Evolutionary conservation across 2,888 invertebrate genomes (phyloP).

Genomic region (Tanytarsus gracilentus): DNA sequence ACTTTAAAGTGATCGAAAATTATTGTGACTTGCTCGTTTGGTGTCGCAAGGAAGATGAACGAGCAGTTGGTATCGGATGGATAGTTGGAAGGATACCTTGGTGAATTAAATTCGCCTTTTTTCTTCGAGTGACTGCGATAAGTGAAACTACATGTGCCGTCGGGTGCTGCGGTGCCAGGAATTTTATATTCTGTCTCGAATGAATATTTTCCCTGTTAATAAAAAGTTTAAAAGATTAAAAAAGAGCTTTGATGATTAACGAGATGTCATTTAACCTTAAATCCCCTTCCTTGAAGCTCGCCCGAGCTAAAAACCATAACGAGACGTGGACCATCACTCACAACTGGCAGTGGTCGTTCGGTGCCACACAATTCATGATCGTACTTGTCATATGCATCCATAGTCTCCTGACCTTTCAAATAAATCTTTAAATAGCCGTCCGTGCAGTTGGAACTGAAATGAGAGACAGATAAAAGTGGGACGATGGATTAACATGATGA

Average conservation of each 20-base stretch:
- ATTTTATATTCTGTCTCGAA: conserved; percentile 76
- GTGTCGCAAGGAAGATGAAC: conserved; percentile 77
- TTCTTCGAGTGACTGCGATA: conserved; percentile 81
- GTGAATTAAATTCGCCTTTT: conserved; percentile 89
- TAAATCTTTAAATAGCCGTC: conserved; percentile 88
- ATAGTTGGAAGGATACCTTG: conserved; percentile 93
- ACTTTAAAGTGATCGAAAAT: conserved; percentile 90
- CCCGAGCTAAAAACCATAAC: conserved; percentile 94
- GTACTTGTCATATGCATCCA: conserved; percentile 86
- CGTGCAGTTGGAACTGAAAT: conserved; percentile 56
- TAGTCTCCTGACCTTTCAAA: conserved; percentile 84
- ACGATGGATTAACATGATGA: too few relatives aligned
- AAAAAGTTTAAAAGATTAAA: conserved; percentile 3
- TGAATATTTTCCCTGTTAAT: conserved; percentile 42
- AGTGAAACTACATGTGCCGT: conserved; percentile 83
- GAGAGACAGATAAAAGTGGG: too few relatives aligned
- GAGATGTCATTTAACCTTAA: conserved; percentile 51
- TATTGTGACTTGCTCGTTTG: conserved; percentile 81
- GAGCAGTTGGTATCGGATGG: conserved; percentile 92
- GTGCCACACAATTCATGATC: conserved; percentile 84
- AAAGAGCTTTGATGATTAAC: neutral
- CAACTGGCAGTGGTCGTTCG: conserved; percentile 65
- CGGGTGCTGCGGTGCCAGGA: conserved; percentile 87
- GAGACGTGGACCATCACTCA: conserved; percentile 85
- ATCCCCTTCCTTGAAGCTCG: conserved; percentile 80